These are phyloP conservation scores for Ceratosolen fusciceps DNA, from an alignment of 1,140 invertebrate genomes.

Conservation along the genomic window DNA sequence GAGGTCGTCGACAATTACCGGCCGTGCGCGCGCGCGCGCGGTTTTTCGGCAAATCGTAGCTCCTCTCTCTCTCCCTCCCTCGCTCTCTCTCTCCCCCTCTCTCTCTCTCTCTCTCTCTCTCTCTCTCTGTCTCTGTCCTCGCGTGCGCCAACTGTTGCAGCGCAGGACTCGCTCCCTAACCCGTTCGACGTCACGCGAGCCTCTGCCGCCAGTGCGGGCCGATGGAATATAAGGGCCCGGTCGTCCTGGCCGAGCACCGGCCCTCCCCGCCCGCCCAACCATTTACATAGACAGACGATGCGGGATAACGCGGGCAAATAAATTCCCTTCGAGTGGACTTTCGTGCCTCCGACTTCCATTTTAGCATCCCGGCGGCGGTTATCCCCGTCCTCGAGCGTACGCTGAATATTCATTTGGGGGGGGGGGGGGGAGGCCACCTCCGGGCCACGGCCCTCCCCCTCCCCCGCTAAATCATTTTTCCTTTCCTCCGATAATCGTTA, in stretches of 20 bases:
- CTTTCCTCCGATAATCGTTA: not conserved
- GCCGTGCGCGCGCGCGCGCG: too few species aligned
- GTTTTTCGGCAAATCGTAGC: conserved; percentile 34
- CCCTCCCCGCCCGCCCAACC: not conserved
- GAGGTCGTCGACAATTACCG: conserved; percentile 22
- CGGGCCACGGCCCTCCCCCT: too few species aligned
- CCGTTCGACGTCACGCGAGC: conserved; percentile 10
- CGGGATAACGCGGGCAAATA: conserved; percentile 11
- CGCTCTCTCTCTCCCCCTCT: too few species aligned
- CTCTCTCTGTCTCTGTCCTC: too few species aligned
- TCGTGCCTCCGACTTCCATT: not conserved
- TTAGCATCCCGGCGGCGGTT: not conserved
- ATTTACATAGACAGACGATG: not conserved
- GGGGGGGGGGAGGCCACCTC: too few species aligned
- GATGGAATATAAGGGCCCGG: not conserved
- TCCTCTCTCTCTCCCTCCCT: too few species aligned
- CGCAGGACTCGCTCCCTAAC: conserved; percentile 11
- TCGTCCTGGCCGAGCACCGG: not conserved
- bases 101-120: too few species aligned
- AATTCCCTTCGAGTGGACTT: conserved; percentile 12
- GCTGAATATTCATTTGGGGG: conserved; percentile 25
- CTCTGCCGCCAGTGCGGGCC: too few species aligned
- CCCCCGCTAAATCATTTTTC: not conserved
- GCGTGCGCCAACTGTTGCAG: conserved; percentile 42
- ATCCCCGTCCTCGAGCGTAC: too few species aligned